Evolutionary conservation across 2,888 invertebrate genomes (phyloP).

Genomic region (Pedicia rivosa): DNA sequence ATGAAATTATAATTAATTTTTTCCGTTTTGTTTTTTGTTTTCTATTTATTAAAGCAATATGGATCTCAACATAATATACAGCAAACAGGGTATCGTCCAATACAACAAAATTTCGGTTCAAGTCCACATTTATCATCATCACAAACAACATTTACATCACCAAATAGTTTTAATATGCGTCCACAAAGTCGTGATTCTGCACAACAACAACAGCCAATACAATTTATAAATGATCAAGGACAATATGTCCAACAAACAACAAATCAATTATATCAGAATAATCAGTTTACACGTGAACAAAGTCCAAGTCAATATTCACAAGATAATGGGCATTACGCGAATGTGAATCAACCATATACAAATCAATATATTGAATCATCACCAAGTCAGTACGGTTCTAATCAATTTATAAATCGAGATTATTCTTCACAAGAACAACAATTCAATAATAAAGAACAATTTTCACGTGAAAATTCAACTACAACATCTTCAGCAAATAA

Average conservation of each 20-base stretch:
- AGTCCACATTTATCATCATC: constrained; percentile 28
- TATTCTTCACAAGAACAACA: constrained; percentile 5
- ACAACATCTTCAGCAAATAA: constrained; percentile 36
- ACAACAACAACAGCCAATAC: constrained; percentile 25
- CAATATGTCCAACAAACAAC: constrained; percentile 28
- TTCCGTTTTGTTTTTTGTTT: no score
- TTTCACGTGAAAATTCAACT: constrained; percentile 18
- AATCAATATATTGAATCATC: constrained; percentile 8
- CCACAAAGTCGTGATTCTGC: constrained; percentile 30
- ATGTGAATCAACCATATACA: constrained; percentile 12
- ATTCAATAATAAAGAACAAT: constrained; percentile 15
- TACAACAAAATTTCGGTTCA: constrained; percentile 28
- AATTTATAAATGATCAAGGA: constrained; percentile 30
- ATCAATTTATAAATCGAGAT: constrained; percentile 18
- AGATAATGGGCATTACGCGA: constrained; percentile 28
- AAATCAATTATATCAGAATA: constrained; percentile 33
- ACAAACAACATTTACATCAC: constrained; percentile 23
- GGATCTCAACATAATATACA: constrained; percentile 36
- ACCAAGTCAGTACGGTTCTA: constrained; percentile 13
- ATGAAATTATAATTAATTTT: no score
- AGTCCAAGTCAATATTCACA: constrained; percentile 36
- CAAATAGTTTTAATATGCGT: constrained; percentile 25
- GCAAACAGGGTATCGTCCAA: constrained; percentile 28
- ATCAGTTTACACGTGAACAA: constrained; percentile 30
- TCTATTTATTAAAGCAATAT: constrained; percentile 38